A percentile compares a stretch with the other conserved stretches of the same genome.
Conservation (phyloP, 2,113 vertebrate genomes). For the Hippocampus abdominalis region DNA sequence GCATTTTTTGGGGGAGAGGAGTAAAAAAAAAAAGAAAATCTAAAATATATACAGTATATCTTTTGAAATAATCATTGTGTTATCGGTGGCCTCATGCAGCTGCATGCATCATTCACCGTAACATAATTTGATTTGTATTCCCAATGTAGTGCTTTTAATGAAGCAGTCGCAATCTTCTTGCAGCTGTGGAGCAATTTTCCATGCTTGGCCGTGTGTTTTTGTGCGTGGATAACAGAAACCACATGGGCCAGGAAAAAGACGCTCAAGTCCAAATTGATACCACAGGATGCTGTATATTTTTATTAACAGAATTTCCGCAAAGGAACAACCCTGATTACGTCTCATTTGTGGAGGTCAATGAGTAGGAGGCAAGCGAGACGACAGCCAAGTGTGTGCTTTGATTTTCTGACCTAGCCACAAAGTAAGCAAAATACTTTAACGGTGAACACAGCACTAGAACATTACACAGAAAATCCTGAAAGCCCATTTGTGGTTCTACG, state of each 20-base stretch:
- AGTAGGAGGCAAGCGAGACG: conserved; percentile 30
- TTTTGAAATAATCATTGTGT: no score
- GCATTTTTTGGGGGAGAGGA: no score
- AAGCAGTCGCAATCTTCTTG: not conserved
- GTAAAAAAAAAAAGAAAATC: no score
- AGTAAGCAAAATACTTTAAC: conserved; percentile 56
- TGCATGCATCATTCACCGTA: no score
- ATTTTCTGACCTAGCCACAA: conserved; percentile 53
- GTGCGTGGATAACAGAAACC: conserved; percentile 46
- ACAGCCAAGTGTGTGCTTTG: conserved; percentile 51
- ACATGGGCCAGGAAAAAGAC: conserved; percentile 19
- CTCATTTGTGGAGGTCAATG: conserved; percentile 31
- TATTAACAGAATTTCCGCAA: conserved; percentile 58
- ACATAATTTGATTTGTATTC: not conserved
- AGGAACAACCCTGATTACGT: conserved; percentile 36
- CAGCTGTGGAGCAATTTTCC: not conserved
- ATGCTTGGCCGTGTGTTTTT: conserved; percentile 9
- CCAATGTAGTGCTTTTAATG: not conserved
- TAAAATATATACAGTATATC: no score
- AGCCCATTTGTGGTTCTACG: conserved; percentile 15
- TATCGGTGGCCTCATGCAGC: no score
- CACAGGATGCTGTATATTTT: conserved; percentile 52
- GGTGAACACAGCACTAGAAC: conserved; percentile 49
- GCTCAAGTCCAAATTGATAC: conserved; percentile 45
- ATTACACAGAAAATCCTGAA: conserved; percentile 42